Base-by-base conservation (phyloP, 2,797 vertebrate species). In the Spea hammondii region DNA sequence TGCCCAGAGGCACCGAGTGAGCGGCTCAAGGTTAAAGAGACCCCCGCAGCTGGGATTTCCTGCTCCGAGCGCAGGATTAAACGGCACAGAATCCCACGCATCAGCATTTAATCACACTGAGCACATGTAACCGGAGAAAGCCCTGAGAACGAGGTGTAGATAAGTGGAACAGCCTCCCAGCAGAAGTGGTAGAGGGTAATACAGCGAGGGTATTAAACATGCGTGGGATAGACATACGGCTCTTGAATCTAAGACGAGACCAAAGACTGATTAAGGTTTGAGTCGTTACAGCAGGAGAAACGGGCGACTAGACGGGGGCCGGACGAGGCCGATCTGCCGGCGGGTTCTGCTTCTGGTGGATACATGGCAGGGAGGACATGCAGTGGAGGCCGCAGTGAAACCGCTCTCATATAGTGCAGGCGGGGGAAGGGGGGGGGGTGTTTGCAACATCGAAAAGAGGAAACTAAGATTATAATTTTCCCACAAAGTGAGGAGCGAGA, bases 11-110 rank as follows among this genome's bases (percentile, higher is more conserved):
- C 12, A 73, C 73, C 48, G 62, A 70, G 54, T 46, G 48, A 74
- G 48, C 51, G 50, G 51, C 6, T 74, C 70, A 79, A 79, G 77
- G 77, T 79, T 55, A 79, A 46, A 74, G 54, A 73, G 64, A 65
- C 65, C 49, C 32, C 60, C 72, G 69, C 45, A 64, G 60, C 62
- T 74, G 77, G 77, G 77, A 79, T 79, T 79, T 71, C 71, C 77
- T 79, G 71, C 53, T 54, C 11, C 60, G 71, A n/a, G 14, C 32
- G 17, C 64, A 14, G 53, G 32, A 48, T 57, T 65, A 65, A 66
- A 67, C 68, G 72, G 59, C 68, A 79, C 72, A 59, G 71, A 78
- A 78, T 78, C 69, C 72, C 66, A 72, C 67, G 46, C 64, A 51
- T 32, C 51, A 60, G 14, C 53, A 59, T 49, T 79, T 79, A 79